Conservation (phyloP, 2,797 vertebrate genomes). For the Valencia hispanica region DNA sequence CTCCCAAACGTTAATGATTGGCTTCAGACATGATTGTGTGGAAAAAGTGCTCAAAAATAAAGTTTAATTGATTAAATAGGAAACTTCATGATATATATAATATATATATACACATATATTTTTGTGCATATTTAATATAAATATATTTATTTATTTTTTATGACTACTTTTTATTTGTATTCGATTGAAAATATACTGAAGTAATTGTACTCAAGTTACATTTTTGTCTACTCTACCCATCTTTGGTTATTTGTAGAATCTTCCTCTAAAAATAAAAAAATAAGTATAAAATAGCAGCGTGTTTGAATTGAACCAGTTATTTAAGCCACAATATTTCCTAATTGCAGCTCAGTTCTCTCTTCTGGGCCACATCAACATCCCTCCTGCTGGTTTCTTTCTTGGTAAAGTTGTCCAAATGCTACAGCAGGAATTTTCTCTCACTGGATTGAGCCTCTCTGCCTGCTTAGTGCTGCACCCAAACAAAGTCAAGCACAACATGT, state of each 20-base stretch:
- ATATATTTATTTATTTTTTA: no score
- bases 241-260: background rate
- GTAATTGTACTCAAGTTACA: background rate
- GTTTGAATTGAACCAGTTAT: no score
- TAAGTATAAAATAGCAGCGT: no score
- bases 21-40: background rate
- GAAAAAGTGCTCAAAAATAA: background rate
- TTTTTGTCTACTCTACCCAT: background rate
- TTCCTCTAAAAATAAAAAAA: no score
- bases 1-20: no score
- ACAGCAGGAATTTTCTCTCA: background rate
- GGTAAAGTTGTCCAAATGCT: background rate
- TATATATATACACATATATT: no score
- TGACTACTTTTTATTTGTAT: no score
- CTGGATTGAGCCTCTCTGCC: background rate
- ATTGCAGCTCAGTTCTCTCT: background rate
- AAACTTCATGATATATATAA: no score
- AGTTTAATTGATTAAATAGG: background rate
- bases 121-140: no score
- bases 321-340: background rate
- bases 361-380: no score
- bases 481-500: rapidly evolving
- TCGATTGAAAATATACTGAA: no score
- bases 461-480: background rate
- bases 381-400: background rate